phyloP scores from a whole-genome alignment of 92 coral and sea anemone species.

The Pocillopora grandis region DNA sequence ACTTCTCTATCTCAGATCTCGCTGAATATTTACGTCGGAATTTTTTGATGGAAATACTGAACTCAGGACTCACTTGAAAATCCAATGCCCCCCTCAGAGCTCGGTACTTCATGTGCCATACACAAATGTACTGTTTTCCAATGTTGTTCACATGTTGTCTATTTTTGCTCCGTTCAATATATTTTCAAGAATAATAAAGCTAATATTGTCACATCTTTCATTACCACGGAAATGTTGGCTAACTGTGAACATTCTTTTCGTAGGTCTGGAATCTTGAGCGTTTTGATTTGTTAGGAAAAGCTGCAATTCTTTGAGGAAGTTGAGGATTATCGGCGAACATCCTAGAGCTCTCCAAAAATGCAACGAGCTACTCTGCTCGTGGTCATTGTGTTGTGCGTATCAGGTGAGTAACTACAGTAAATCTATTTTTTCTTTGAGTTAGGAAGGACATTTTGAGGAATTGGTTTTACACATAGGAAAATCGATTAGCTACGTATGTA shows the following conservation, averaged over 20 bases:
- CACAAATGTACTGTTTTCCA: too few relatives aligned
- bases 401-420: background rate
- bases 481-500: too few relatives aligned
- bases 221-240: background rate
- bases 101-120: background rate
- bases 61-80: background rate
- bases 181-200: background rate
- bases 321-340: background rate
- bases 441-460: too few relatives aligned
- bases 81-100: background rate
- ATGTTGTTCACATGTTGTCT: background rate
- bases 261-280: conserved; percentile 19
- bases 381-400: background rate
- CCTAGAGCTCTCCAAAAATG: background rate
- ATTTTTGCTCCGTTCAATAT: conserved; percentile 26
- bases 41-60: background rate
- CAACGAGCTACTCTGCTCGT: conserved; percentile 2
- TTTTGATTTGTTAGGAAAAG: background rate
- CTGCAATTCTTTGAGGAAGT: background rate
- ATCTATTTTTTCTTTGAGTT: background rate
- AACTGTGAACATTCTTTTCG: conserved; percentile 29
- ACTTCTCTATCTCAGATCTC: background rate
- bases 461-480: too few relatives aligned
- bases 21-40: background rate
- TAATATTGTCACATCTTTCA: conserved; percentile 13